These are phyloP conservation scores for Cebus imitator DNA, from an alignment of 2,113 vertebrate species.

Conservation along the genomic window DNA sequence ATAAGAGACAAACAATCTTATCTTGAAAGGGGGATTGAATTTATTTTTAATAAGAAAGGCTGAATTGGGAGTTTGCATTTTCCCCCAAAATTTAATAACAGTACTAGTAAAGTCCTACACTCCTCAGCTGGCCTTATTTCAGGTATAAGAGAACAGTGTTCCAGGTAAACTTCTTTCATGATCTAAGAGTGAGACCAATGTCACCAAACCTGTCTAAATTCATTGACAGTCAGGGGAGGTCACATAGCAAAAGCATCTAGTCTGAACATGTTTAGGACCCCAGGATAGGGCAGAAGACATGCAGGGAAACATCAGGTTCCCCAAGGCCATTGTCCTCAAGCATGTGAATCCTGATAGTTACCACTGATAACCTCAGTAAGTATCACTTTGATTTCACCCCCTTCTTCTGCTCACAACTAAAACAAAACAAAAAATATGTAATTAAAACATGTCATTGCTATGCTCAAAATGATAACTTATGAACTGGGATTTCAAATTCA, in stretches of 20 bases:
- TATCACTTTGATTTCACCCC: not conserved
- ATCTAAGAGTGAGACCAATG: not conserved
- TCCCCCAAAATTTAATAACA: constrained; percentile 52
- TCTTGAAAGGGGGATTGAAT: constrained; percentile 44
- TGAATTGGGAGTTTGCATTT: constrained; percentile 54
- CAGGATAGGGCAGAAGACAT: not conserved
- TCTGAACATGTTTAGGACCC: not conserved
- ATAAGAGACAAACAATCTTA: constrained; percentile 51
- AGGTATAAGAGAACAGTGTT: not conserved
- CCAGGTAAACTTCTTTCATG: not conserved
- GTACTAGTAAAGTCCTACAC: constrained; percentile 12
- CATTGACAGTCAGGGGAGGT: not conserved
- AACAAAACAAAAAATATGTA: not conserved
- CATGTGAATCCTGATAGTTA: too few relatives aligned
- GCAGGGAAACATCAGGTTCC: not conserved
- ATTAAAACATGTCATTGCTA: not conserved
- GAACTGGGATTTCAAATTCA: not conserved
- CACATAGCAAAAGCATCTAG: not conserved
- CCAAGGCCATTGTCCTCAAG: not conserved
- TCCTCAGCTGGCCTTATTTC: constrained; percentile 51
- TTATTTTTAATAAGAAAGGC: constrained; percentile 61
- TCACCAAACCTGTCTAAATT: not conserved
- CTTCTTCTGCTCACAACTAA: constrained; percentile 45
- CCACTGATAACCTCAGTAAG: not conserved
- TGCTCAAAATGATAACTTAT: not conserved